These are phyloP conservation scores for Anguilla pacifica DNA, from an alignment of 2,797 vertebrate species.

Conservation along the genomic window DNA sequence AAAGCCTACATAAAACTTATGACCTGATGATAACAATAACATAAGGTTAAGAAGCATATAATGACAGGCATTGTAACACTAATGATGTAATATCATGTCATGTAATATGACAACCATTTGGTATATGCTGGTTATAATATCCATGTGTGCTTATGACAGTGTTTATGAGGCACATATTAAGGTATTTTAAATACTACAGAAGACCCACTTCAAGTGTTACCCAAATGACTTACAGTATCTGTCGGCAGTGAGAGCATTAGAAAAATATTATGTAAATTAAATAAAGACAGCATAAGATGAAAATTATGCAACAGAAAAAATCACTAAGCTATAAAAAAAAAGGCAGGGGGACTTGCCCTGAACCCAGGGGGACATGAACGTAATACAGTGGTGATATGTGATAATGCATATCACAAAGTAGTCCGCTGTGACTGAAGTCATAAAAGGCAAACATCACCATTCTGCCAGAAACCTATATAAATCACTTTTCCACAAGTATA, in stretches of 20 bases:
- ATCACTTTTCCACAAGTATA: neutral
- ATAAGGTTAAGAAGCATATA: neutral
- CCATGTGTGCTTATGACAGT: neutral
- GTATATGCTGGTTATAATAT: neutral
- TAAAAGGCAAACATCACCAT: neutral
- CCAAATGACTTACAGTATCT: no score
- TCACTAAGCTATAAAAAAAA: neutral
- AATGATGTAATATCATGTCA: neutral
- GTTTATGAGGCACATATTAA: neutral
- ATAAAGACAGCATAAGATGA: neutral
- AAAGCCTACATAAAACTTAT: neutral
- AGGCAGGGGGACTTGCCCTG: neutral
- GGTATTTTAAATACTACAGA: neutral
- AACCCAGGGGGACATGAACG: neutral
- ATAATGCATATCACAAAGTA: neutral
- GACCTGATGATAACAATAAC: neutral
- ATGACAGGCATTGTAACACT: neutral
- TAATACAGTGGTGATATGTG: neutral
- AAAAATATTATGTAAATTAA: neutral
- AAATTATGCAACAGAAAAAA: neutral
- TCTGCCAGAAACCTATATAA: neutral
- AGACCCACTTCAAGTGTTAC: neutral
- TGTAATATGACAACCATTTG: neutral
- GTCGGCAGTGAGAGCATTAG: neutral
- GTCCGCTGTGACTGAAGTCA: neutral